Conservation (phyloP, 2,797 vertebrate genomes). For the Serranus cabrilla region DNA sequence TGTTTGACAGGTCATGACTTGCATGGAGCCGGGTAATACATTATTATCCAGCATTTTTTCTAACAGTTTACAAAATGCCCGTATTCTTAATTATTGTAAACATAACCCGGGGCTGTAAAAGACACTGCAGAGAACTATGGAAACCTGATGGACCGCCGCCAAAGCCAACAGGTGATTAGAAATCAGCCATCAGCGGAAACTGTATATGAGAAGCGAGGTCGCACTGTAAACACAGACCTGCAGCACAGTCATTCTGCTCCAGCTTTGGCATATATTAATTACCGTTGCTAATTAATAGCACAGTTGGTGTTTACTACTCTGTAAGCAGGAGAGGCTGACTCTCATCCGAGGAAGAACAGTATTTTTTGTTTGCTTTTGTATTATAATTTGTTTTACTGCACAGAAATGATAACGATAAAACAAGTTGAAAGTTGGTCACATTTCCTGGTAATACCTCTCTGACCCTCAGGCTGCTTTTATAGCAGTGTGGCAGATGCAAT, state of each 20-base stretch:
- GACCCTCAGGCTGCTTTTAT: conserved; percentile 6
- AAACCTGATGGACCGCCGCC: conserved; percentile 22
- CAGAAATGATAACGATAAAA: conserved; percentile 34
- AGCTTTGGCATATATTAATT: conserved; percentile 55
- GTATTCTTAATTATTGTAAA: conserved; percentile 53
- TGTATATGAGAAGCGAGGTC: conserved; percentile 38
- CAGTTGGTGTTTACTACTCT: conserved; percentile 63
- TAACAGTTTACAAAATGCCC: conserved; percentile 31
- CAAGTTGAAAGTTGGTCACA: conserved; percentile 35
- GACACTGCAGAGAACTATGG: conserved; percentile 26
- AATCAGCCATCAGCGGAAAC: conserved; percentile 31
- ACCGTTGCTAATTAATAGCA: conserved; percentile 66
- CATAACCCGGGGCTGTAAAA: conserved; percentile 27
- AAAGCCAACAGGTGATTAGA: conserved; percentile 40
- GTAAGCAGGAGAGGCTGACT: conserved; percentile 28
- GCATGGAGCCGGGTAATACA: conserved; percentile 19
- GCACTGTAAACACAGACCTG: conserved; percentile 63
- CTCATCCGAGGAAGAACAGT: conserved; percentile 31
- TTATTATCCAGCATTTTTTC: conserved; percentile 13
- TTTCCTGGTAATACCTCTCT: conserved; percentile 19
- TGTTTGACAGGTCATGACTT: conserved; percentile 15
- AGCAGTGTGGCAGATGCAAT: conserved; percentile 48
- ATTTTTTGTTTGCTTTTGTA: not conserved
- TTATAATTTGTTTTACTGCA: not conserved
- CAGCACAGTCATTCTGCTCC: conserved; percentile 34